Evolutionary conservation across 2,888 invertebrate genomes (phyloP), one percentile per base, ranked within the genome.

Genomic region (Alloscopus bannaensis): DNA sequence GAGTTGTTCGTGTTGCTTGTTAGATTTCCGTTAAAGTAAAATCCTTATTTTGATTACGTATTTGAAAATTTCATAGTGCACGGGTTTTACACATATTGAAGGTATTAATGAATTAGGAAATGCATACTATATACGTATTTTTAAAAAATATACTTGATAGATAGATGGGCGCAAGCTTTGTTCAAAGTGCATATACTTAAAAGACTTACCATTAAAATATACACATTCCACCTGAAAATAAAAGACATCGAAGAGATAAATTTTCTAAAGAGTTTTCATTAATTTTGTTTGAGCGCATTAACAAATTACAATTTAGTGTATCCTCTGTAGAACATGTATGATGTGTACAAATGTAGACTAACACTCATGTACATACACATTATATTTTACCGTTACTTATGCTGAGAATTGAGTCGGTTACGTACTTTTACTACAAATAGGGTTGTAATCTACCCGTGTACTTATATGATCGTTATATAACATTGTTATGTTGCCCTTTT

Each of bases 361-460:
- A 6, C 36, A 18, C 22, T 18, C 26, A n/a, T 24, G 24, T 66
- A 26, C n/a, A 29, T 55, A 55, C 31, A 68, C 57, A 60, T 71
- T 71, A 71, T 71, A 60, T 71, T 71, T 71, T 40, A 28, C 11
- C 29, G 16, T 50, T 20, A 11, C 18, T 36, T 36, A 36, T 36
- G 13, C 36, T 36, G 13, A 36, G n/a, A n/a, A n/a, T n/a, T n/a
- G n/a, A n/a, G n/a, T 36, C 8, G 8, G 36, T 6, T 36, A 36
- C 13, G 36, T 36, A 36, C 36, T 36, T 36, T n/a, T n/a, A n/a
- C n/a, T n/a, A n/a, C n/a, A n/a, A 36, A 36, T 36, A 36, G 36
- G 36, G n/a, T n/a, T 36, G 13, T 13, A 8, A 8, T 36, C 36
- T 36, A 13, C 3, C 36, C 18, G 40, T 60, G 60, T 40, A 57